A percentile compares a stretch with the other conserved stretches of the same genome.
phyloP scores from a whole-genome alignment of 2,797 vertebrate genomes.

The Microcaecilia unicolor region DNA sequence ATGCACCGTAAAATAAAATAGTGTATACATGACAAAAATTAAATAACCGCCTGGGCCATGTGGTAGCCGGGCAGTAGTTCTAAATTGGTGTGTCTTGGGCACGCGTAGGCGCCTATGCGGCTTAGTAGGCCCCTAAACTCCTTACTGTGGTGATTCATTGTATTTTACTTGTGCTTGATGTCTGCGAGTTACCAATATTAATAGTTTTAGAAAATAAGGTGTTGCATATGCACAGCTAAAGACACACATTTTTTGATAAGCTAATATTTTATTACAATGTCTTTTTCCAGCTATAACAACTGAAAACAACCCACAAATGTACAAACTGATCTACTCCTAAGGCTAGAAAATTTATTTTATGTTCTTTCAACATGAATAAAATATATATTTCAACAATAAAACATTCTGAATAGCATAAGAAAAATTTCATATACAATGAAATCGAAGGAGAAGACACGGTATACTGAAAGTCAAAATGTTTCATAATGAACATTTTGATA shows the following conservation, averaged over 20 bases:
- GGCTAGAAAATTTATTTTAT: slow-evolving; percentile 43
- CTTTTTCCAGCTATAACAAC: slow-evolving; percentile 60
- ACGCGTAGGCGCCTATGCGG: too few species aligned
- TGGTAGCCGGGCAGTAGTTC: too few species aligned
- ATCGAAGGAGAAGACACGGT: slow-evolving; percentile 36
- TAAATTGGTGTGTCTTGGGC: too few species aligned
- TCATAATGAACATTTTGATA: too few species aligned
- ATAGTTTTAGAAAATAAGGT: slow-evolving; percentile 48
- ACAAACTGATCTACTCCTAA: slow-evolving; percentile 57
- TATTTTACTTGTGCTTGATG: too few species aligned
- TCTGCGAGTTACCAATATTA: too few species aligned
- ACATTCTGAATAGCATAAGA: slow-evolving; percentile 51
- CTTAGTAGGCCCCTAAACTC: too few species aligned
- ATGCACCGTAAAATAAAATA: too few species aligned
- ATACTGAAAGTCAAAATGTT: slow-evolving; percentile 48
- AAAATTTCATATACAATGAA: slow-evolving; percentile 49
- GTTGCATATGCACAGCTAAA: slow-evolving; percentile 41
- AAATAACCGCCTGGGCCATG: too few species aligned
- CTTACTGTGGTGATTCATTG: too few species aligned
- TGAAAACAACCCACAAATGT: slow-evolving; percentile 57
- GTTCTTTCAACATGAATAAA: slow-evolving; percentile 53
- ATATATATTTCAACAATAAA: slow-evolving; percentile 57
- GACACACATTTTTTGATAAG: slow-evolving; percentile 55
- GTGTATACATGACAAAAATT: too few species aligned
- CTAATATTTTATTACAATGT: slow-evolving; percentile 53